phyloP scores from a whole-genome alignment of 2,797 vertebrate genomes.

The Phataginus tricuspis region DNA sequence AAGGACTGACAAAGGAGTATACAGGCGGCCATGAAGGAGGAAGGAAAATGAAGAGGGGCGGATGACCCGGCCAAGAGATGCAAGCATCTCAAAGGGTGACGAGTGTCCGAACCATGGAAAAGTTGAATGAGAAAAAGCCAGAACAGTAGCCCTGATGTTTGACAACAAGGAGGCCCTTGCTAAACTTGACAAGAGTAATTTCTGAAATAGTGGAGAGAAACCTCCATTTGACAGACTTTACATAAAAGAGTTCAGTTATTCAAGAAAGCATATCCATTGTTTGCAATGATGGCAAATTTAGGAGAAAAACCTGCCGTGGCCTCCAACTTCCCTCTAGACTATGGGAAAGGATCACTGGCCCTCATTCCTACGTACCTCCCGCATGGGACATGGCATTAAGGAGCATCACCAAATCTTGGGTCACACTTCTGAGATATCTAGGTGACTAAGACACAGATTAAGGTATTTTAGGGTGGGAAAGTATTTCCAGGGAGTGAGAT shows the following conservation, averaged over 20 bases:
- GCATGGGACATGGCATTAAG: neutral
- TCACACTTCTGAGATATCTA: neutral
- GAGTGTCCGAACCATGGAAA: neutral
- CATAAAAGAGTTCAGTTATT: neutral
- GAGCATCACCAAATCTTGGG: neutral
- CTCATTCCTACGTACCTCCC: fast-evolving
- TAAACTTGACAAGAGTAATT: neutral
- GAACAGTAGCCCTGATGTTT: neutral
- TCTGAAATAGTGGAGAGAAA: neutral
- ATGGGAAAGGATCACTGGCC: neutral
- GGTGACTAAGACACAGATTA: neutral
- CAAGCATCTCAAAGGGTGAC: neutral
- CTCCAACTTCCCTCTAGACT: neutral
- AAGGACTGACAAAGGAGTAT: neutral
- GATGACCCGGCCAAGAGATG: neutral
- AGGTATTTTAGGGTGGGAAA: neutral
- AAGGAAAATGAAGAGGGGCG: neutral
- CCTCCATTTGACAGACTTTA: neutral
- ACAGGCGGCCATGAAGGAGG: neutral
- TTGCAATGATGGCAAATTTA: neutral
- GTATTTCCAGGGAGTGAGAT: neutral
- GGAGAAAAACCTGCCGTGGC: neutral
- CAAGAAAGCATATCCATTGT: neutral
- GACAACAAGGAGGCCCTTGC: neutral
- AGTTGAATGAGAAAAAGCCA: neutral